These are phyloP conservation scores for Rhynchophorus ferrugineus DNA, from an alignment of 1,140 invertebrate species.

Conservation along the genomic window DNA sequence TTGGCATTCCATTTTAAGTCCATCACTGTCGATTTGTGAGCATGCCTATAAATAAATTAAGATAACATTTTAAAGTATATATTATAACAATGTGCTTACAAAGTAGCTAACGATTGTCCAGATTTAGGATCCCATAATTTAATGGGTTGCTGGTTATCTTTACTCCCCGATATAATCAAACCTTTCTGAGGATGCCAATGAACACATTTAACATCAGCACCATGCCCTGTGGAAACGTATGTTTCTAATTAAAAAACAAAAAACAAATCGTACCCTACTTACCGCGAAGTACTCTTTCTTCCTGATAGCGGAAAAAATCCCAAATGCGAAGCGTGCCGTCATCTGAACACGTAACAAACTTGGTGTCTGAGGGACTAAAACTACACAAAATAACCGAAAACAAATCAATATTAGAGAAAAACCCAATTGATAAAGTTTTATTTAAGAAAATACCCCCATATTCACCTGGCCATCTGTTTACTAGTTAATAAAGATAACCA, in stretches of 20 bases:
- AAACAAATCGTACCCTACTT: constrained; percentile 30
- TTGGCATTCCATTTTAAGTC: constrained; percentile 99
- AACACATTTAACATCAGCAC: constrained; percentile 98
- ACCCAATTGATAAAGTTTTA: too few species aligned
- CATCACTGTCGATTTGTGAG: constrained; percentile 99
- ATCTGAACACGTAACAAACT: constrained; percentile 98
- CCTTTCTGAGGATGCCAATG: constrained; percentile 99
- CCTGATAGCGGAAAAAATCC: constrained; percentile 96
- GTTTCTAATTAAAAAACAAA: neutral
- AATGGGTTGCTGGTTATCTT: constrained; percentile 99
- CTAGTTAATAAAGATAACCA: too few species aligned
- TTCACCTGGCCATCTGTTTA: too few species aligned
- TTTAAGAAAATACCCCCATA: too few species aligned
- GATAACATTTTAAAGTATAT: neutral
- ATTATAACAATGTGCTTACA: constrained; percentile 43
- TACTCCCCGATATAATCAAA: constrained; percentile 94
- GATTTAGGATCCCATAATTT: constrained; percentile 99
- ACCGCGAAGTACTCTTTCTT: constrained; percentile 93
- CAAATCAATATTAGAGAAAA: too few species aligned
- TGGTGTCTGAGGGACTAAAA: constrained; percentile 97
- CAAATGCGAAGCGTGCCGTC: constrained; percentile 97
- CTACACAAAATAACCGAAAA: constrained; percentile 49
- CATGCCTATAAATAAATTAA: constrained; percentile 64
- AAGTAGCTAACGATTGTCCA: constrained; percentile 78
- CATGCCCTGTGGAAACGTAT: constrained; percentile 67